Evolutionary conservation across 1,140 invertebrate species (phyloP), one percentile per base, ranked within the genome.

Genomic region (Cheumatopsyche charites): DNA sequence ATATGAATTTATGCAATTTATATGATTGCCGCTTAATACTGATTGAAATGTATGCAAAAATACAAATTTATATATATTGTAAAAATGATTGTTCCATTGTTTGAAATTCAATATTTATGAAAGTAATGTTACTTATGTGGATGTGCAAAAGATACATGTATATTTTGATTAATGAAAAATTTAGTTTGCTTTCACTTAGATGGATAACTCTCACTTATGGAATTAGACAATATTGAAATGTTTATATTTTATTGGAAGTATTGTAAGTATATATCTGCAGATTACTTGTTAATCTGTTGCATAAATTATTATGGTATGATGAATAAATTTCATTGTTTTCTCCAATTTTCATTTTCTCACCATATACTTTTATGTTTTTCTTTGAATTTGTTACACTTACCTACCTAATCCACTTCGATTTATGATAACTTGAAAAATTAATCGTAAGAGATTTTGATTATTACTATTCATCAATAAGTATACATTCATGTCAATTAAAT

Each of bases 161-260:
- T 72, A 68, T 72, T 67, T 62, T 72, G 55, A 42, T 63, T 63
- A 63, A 15, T 17, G n/a, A 47, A 45, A 42, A 9, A 61, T 26
- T 67, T 72, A 42, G 21, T 17, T 69, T 70, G 74, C 71, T 75
- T 74, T 63, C 63, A 68, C 26, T 75, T 75, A 75, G 73, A 45
- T 55, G 49, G 42, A 52, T 58, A 68, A 75, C 71, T 36, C 65
- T 75, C 74, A 75, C 74, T 75, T 75, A 75, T 75, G 74, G 71
- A 67, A 62, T 70, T 73, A 75, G 74, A 75, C 74, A 75, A 75
- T 75, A 75, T 71, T 55, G 26, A 29, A 36, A 36, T 62, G n/a
- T 41, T 26, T 23, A 25, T 49, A 67, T 67, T 45, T 45, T 11
- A 45, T 15, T n/a, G 29, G 36, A 43, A 65, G 17, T 41, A 42